Conservation (phyloP, 2,797 vertebrate species). For the Tauraco hartlaubi region DNA sequence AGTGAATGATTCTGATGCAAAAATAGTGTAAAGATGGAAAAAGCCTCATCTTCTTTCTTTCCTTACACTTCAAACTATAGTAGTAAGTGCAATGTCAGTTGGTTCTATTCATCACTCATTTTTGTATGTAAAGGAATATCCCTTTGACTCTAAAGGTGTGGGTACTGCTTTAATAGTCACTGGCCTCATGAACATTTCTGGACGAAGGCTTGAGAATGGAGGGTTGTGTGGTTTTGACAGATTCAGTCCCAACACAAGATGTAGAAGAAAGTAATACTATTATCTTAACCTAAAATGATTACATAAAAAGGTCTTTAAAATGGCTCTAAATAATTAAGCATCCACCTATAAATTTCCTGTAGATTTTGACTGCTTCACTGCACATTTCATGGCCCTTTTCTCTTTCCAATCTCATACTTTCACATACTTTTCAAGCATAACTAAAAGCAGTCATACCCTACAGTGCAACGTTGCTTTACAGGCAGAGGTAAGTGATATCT, state of each 20-base stretch:
- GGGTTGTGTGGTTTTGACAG: not conserved
- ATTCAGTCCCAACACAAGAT: not conserved
- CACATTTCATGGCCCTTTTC: not conserved
- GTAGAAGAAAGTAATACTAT: not conserved
- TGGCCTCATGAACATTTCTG: not conserved
- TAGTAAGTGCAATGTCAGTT: not conserved
- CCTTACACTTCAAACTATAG: not conserved
- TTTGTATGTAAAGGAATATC: not conserved
- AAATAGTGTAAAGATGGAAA: not conserved
- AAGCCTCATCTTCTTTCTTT: not conserved
- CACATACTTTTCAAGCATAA: not conserved
- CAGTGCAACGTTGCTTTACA: not conserved
- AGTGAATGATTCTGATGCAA: not conserved
- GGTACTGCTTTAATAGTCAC: not conserved
- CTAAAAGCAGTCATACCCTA: not conserved
- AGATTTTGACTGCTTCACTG: not conserved
- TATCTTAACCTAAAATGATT: not conserved
- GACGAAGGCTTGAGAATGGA: not conserved
- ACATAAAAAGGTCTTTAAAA: not conserved
- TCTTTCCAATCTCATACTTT: not conserved
- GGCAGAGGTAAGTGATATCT: not conserved
- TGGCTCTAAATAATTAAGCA: not conserved
- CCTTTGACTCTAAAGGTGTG: not conserved
- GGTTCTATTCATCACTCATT: not conserved
- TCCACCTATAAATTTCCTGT: not conserved